phyloP scores from a whole-genome alignment of 1,140 invertebrate genomes.

The Zaprionus gabonicus region DNA sequence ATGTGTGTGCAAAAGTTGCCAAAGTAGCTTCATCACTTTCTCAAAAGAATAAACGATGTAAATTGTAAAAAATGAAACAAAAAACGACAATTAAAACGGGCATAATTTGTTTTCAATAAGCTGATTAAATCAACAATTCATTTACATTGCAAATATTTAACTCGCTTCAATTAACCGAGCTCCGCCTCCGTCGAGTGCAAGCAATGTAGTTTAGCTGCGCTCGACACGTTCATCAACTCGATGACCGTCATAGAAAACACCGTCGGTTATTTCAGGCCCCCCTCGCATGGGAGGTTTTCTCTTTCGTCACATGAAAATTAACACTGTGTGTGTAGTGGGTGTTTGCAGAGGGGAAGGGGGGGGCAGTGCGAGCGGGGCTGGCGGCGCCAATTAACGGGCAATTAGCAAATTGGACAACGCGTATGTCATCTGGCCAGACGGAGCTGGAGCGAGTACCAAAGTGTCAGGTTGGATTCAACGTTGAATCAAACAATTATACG shows the following conservation, averaged over 20 bases:
- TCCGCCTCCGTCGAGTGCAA: background rate
- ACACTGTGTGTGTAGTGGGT: conserved; percentile 22
- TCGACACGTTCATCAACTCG: background rate
- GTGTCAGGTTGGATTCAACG: conserved; percentile 45
- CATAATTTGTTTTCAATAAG: background rate
- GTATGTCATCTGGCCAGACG: conserved; percentile 2
- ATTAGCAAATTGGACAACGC: conserved; percentile 36
- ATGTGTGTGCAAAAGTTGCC: background rate
- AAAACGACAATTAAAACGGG: background rate
- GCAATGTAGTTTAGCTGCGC: background rate
- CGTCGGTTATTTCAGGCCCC: background rate
- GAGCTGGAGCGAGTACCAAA: conserved; percentile 30
- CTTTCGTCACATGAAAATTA: conserved; percentile 19
- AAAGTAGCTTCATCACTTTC: background rate
- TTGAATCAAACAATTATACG: conserved; percentile 38
- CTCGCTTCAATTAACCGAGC: background rate
- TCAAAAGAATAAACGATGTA: background rate
- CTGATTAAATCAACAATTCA: background rate
- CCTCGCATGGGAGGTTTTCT: background rate
- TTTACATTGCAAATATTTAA: background rate
- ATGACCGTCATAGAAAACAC: conserved; percentile 10
- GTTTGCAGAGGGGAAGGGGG: background rate
- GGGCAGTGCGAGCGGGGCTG: background rate
- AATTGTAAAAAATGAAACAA: background rate
- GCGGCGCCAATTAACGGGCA: conserved; percentile 38